These are phyloP conservation scores for Solea solea DNA, from an alignment of 2,113 vertebrate species.

Conservation along the genomic window DNA sequence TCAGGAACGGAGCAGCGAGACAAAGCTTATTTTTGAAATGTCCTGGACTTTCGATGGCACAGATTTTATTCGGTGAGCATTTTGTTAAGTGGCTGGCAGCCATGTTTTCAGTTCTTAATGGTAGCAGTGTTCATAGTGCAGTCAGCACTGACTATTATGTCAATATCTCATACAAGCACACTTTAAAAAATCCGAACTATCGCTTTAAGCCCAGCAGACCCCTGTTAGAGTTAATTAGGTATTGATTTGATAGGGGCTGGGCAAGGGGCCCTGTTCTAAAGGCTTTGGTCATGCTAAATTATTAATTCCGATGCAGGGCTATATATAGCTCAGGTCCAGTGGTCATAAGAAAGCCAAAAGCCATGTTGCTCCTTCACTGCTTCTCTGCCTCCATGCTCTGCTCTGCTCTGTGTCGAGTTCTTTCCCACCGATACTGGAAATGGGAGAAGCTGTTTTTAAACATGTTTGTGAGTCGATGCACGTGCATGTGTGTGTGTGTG, in stretches of 20 bases:
- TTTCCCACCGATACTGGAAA: constrained; percentile 19
- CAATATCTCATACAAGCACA: no score
- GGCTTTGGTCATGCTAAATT: constrained; percentile 68
- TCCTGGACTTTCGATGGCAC: no score
- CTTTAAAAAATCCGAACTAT: no score
- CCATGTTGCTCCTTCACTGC: neutral
- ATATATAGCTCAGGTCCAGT: constrained; percentile 50
- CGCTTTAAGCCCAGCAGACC: no score
- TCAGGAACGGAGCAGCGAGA: no score
- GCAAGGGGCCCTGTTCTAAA: constrained; percentile 37
- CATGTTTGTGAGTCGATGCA: neutral
- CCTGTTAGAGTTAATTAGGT: no score
- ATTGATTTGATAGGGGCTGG: constrained; percentile 8
- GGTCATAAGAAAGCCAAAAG: constrained; percentile 55
- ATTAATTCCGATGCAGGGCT: constrained; percentile 68
- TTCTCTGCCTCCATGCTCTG: neutral
- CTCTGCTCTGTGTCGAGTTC: constrained; percentile 29
- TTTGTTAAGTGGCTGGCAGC: no score
- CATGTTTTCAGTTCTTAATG: no score
- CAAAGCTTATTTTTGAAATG: no score
- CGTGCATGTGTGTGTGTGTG: neutral
- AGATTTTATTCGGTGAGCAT: no score
- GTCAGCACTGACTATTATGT: no score
- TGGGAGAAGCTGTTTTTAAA: constrained; percentile 15
- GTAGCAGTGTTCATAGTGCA: no score